These are phyloP conservation scores for Holacanthus passer DNA, from an alignment of 2,113 vertebrate genomes.

Conservation along the genomic window DNA sequence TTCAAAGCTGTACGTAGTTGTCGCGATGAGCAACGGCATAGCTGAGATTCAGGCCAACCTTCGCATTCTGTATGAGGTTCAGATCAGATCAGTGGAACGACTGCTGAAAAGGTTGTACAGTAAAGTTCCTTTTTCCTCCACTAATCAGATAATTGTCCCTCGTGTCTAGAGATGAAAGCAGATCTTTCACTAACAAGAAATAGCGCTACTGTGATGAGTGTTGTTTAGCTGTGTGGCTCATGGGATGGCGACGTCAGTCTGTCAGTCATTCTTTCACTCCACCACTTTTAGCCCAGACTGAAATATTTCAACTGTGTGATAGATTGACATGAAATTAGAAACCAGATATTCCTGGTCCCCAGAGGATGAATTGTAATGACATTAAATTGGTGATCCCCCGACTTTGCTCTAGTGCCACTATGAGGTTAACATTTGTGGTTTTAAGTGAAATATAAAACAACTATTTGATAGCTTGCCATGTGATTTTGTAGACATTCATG, in stretches of 20 bases:
- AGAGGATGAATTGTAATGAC: neutral
- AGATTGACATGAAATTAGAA: neutral
- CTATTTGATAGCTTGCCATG: neutral
- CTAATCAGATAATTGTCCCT: neutral
- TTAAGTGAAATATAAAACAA: neutral
- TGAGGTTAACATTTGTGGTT: neutral
- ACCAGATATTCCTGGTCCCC: neutral
- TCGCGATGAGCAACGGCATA: neutral
- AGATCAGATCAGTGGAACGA: neutral
- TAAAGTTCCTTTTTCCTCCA: no score
- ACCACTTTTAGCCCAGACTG: neutral
- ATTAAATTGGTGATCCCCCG: no score
- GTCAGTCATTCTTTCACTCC: neutral
- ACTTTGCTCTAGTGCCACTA: neutral
- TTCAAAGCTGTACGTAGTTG: conserved; percentile 39
- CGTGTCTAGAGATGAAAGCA: neutral
- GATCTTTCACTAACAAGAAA: neutral
- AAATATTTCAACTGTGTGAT: neutral
- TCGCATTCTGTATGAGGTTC: conserved; percentile 11
- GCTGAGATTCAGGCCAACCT: conserved; percentile 6
- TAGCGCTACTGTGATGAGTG: neutral
- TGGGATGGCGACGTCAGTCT: neutral
- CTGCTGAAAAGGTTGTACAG: neutral
- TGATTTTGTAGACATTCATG: neutral
- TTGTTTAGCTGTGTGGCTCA: neutral